Evolutionary conservation across 2,797 vertebrate species (phyloP).

Genomic region (Eupleurogrammus muticus): DNA sequence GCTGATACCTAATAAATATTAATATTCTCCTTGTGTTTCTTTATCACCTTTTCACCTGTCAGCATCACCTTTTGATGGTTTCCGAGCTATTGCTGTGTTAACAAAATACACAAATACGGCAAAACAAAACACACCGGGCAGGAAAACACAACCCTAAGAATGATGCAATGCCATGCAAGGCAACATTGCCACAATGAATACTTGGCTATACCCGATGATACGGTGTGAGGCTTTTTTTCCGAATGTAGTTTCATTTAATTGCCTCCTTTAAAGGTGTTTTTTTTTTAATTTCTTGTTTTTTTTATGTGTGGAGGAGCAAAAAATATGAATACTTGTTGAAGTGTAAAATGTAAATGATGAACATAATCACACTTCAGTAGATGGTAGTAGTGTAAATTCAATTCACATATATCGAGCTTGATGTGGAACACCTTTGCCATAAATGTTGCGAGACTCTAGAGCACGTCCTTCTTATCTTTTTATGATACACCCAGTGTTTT

Average conservation of each 20-base stretch:
- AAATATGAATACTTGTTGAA: background rate
- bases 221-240: background rate
- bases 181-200: constrained; percentile 29
- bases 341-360: too few species aligned
- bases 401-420: too few species aligned
- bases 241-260: background rate
- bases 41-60: constrained; percentile 45
- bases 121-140: constrained; percentile 30
- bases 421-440: too few species aligned
- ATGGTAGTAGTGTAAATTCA: too few species aligned
- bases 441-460: too few species aligned
- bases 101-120: constrained; percentile 55
- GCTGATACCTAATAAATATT: constrained; percentile 42
- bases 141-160: constrained; percentile 50
- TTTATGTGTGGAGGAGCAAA: background rate
- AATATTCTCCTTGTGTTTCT: constrained; percentile 37
- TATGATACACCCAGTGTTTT: too few species aligned
- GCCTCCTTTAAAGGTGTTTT: background rate
- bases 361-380: too few species aligned
- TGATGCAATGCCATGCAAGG: constrained; percentile 72
- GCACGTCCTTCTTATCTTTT: too few species aligned
- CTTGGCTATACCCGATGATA: constrained; percentile 21
- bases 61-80: constrained; percentile 60
- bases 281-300: background rate
- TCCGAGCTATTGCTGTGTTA: constrained; percentile 48